phyloP scores from a whole-genome alignment of 2,113 vertebrate genomes.

The Elephantulus edwardii region DNA sequence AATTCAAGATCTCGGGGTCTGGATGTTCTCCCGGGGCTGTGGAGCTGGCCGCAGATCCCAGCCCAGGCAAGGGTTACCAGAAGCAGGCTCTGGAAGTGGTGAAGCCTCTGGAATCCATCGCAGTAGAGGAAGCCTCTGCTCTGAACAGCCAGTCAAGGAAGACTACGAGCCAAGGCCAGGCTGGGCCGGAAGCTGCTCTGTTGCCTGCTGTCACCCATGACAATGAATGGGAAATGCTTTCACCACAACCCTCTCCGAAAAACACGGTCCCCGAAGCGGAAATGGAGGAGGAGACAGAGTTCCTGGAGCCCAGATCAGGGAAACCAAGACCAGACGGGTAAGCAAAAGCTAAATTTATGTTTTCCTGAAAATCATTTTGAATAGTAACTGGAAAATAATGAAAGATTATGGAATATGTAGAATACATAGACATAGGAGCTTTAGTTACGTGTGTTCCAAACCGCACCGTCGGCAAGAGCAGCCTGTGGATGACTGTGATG shows the following conservation, averaged over 20 bases:
- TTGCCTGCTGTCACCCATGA: slow-evolving; percentile 54
- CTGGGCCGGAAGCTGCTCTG: neutral
- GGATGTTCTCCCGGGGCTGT: slow-evolving; percentile 63
- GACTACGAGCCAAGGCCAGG: fast-evolving
- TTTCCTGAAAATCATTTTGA: slow-evolving; percentile 26
- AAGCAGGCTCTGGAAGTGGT: slow-evolving; percentile 47
- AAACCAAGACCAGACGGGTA: slow-evolving; percentile 78
- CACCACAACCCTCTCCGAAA: slow-evolving; percentile 55
- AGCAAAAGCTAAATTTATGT: slow-evolving; percentile 55
- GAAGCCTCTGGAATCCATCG: slow-evolving; percentile 65
- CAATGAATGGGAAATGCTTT: slow-evolving; percentile 70
- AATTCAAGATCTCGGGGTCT: slow-evolving; percentile 70
- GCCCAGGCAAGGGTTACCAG: neutral
- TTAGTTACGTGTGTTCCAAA: neutral
- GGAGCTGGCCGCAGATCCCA: slow-evolving; percentile 23
- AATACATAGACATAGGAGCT: neutral
- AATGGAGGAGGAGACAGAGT: slow-evolving; percentile 69
- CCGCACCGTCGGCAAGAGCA: neutral
- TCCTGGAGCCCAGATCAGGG: slow-evolving; percentile 65
- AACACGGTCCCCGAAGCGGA: slow-evolving; percentile 53
- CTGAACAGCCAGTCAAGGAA: slow-evolving; percentile 27
- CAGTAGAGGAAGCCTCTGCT: slow-evolving; percentile 59
- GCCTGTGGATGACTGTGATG: neutral
- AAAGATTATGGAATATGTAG: neutral
- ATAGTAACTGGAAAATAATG: neutral